Percentiles rank a stretch among this genome's conserved stretches.
phyloP scores from a whole-genome alignment of 2,888 invertebrate genomes.

The Marasmarcha lunaedactyla region DNA sequence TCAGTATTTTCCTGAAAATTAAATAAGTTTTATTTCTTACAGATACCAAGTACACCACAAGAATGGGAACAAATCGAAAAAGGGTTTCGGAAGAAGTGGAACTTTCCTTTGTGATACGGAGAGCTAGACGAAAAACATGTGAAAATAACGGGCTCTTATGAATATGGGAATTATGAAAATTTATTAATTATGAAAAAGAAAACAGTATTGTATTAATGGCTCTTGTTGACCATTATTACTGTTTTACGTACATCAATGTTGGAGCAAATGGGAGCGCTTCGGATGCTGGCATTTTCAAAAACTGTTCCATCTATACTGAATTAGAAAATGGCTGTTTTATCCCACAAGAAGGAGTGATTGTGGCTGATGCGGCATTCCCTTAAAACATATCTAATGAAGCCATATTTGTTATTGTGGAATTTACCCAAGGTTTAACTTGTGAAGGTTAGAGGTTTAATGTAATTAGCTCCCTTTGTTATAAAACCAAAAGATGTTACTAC shows the following conservation, averaged over 20 bases:
- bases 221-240: slow-evolving; percentile 12
- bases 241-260: too few species aligned
- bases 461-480: too few species aligned
- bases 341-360: slow-evolving; percentile 3
- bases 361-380: too few species aligned
- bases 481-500: too few species aligned
- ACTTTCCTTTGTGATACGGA: slow-evolving; percentile 16
- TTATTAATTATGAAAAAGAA: slow-evolving; percentile 17
- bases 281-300: slow-evolving; percentile 5
- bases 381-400: slow-evolving; percentile 10
- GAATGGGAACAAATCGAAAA: slow-evolving; percentile 14
- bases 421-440: too few species aligned
- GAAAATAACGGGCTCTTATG: too few species aligned
- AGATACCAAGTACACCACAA: too few species aligned
- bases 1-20: too few species aligned
- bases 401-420: too few species aligned
- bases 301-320: slow-evolving; percentile 2
- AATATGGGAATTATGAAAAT: too few species aligned
- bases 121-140: slow-evolving; percentile 16
- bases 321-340: background rate
- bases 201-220: slow-evolving; percentile 18
- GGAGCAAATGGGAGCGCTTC: slow-evolving; percentile 9
- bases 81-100: slow-evolving; percentile 12
- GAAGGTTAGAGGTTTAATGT: too few species aligned
- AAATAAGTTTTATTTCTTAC: too few species aligned